Base-by-base conservation (phyloP, 2,113 vertebrate genomes). In the Crotalus viridis region DNA sequence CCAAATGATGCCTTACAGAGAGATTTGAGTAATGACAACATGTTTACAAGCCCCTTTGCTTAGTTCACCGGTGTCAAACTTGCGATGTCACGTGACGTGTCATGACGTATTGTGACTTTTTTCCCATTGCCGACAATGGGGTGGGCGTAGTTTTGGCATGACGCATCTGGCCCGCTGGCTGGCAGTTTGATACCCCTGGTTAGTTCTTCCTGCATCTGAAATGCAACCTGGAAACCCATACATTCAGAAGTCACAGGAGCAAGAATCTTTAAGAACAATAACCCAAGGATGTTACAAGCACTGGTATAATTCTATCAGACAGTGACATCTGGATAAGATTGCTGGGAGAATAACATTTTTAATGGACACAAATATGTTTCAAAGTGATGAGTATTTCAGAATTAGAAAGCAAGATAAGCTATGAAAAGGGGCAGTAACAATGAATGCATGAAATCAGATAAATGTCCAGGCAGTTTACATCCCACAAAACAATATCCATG, bases 11-110 rank as follows among this genome's bases (percentile, higher is more conserved):
- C 95, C 93, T 90, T 94, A 91, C 21, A 57, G 56, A 89, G 94
- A 92, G 91, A 90, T 93, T 95, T 95, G 93, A 94, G 91, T 91
- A 91, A 87, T 87, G 93, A 94, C 87, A 21, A n/a, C 52, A 89
- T 48, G 24, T 74, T 93, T 51, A 46, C 57, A 85, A 88, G 46
- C 91, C 89, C 69, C 12, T 39, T 85, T 7, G 39, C 48, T 33
- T 90, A 74, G 48, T 51, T 51, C 48, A 51, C 48, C 0, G 48
- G 48, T 51, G 48, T 51, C 48, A 9, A 51, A 51, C 48, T 1
- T 0, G 48, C 7, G 48, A 51, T 9, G 8, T 51, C 48, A 51
- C 48, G 48, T 9, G 48, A 51, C 8, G 48, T 51, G 48, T 51
- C 48, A 1, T 9, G 48, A 51, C 0, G 8, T 51, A 51, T 51